Base-by-base conservation (phyloP, 2,113 vertebrate species). In the Coptodon rendalli region DNA sequence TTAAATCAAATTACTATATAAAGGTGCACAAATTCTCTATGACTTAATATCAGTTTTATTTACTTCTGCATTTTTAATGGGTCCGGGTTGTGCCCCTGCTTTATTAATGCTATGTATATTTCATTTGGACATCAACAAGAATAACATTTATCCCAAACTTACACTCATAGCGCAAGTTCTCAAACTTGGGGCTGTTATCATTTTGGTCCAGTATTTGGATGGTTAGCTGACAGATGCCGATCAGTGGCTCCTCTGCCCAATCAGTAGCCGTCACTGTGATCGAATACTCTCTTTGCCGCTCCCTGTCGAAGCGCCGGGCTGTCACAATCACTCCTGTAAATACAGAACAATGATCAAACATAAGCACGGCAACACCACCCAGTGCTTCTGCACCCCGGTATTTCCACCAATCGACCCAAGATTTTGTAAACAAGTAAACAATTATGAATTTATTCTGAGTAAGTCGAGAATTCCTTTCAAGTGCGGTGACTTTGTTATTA, bases 111-210 rank as follows among this genome's bases (percentile, higher is more conserved):
- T 22, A 57, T 54, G 61, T 22, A 45, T 80, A 50, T 54, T 31
- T 71, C 27, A 84, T 68, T 31, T 81, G 24, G 29, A 87, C 34
- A 54, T 22, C 12, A 13, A 61, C 43, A 61, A 71, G 11, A 14
- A 54, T 40, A 16, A 68, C 59, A 48, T 71, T 19, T 24, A 12
- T 36, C 6, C 27, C 68, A 76, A 80, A 96, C 97, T 97, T 96
- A 98, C 97, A 98, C 94, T 98, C 97, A 71, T 98, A 98, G 90
- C 88, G 97, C 59, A 96, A 93, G 94, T 97, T 98, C 95, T 98
- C 97, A 96, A 98, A 98, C 96, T 97, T 97, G 82, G 97, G 97
- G 92, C 97, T 97, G 87, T 98, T 98, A 94, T 98, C 98, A 66
- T 98, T 98, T 95, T 98, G 96, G 91, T 98, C 98, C 91, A 97